Evolutionary conservation across 1,140 invertebrate species (phyloP).

Genomic region (Saccostrea glomerata): DNA sequence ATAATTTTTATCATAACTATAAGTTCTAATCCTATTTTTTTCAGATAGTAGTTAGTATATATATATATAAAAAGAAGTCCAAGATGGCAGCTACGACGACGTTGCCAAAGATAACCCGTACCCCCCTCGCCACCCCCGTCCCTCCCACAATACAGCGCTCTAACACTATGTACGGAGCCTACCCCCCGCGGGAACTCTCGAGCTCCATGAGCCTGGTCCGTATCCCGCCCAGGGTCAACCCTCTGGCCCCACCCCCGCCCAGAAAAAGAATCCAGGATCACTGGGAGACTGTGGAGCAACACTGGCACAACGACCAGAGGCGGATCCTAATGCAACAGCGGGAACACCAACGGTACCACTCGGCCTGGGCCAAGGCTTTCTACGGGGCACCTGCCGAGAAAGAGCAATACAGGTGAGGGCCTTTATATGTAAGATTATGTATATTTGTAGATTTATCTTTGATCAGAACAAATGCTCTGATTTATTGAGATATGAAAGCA

Average conservation of each 20-base stretch:
- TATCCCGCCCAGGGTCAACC: constrained; percentile 72
- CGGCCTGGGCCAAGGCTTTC: constrained; percentile 76
- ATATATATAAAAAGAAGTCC: neutral
- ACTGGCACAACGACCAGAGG: constrained; percentile 76
- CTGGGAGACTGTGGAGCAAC: constrained; percentile 76
- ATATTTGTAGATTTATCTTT: neutral
- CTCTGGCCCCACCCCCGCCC: constrained; percentile 72
- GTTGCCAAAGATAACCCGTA: constrained; percentile 63
- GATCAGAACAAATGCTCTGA: neutral
- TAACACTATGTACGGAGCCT: constrained; percentile 68
- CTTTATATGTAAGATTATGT: neutral
- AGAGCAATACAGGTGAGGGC: constrained; percentile 75
- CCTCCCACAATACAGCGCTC: constrained; percentile 47
- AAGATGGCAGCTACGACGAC: constrained; percentile 56
- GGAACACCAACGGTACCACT: constrained; percentile 76
- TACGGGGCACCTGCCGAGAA: constrained; percentile 77
- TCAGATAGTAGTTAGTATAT: neutral
- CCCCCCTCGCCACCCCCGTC: constrained; percentile 64
- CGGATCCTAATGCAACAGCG: constrained; percentile 73
- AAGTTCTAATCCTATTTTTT: neutral
- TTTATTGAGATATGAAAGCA: too few relatives aligned
- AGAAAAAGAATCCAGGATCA: constrained; percentile 68
- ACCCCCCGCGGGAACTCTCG: constrained; percentile 72
- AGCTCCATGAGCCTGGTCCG: constrained; percentile 67
- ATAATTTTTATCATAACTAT: neutral